phyloP scores from a whole-genome alignment of 2,113 vertebrate species.

The Scomber japonicus region DNA sequence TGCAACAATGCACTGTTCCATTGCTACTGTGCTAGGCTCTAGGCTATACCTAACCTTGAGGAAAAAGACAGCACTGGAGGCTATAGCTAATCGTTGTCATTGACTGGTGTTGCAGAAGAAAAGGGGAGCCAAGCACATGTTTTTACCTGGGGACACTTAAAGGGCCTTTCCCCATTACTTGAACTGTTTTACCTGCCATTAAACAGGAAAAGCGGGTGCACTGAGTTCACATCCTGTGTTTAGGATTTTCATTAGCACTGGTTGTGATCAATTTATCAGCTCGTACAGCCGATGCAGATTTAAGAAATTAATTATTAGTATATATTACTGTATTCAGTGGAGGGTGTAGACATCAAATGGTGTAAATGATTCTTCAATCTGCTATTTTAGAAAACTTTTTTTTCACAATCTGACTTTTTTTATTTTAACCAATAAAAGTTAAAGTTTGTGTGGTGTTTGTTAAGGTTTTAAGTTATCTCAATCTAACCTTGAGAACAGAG shows the following conservation, averaged over 20 bases:
- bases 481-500: slow-evolving; percentile 29
- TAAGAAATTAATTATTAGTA: not conserved
- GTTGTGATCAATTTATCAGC: not conserved
- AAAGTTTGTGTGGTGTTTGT: not conserved
- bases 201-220: not conserved
- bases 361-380: not conserved
- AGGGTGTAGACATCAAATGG: not conserved
- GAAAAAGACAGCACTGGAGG: slow-evolving; percentile 64
- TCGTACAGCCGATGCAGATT: not conserved
- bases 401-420: not conserved
- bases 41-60: slow-evolving; percentile 78
- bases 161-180: slow-evolving; percentile 43
- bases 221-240: slow-evolving; percentile 16
- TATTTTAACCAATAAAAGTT: slow-evolving; percentile 9
- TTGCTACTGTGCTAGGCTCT: slow-evolving; percentile 50
- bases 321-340: not conserved
- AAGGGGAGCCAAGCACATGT: slow-evolving; percentile 42
- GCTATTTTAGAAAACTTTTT: not conserved
- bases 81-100: slow-evolving; percentile 72
- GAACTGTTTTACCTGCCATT: slow-evolving; percentile 34
- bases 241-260: not conserved
- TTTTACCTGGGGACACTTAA: slow-evolving; percentile 64
- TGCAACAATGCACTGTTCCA: slow-evolving; percentile 36
- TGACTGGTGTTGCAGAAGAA: slow-evolving; percentile 59
- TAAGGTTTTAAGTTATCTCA: not conserved